phyloP scores from a whole-genome alignment of 2,797 vertebrate genomes.

The Morus bassanus region DNA sequence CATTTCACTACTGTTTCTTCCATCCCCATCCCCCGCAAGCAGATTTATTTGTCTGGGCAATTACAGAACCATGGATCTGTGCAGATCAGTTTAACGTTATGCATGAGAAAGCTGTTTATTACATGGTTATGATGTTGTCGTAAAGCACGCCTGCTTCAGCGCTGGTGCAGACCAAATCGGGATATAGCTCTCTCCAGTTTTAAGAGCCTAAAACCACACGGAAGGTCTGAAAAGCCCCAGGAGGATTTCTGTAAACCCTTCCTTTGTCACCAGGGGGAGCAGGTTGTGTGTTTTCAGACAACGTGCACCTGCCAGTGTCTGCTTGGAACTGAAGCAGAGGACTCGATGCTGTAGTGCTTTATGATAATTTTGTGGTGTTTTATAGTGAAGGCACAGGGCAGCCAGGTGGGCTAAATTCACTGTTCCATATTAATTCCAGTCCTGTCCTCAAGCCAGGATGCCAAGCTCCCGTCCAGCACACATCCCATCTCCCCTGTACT shows the following conservation, averaged over 20 bases:
- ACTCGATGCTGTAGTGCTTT: accelerated
- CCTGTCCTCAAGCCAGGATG: background rate
- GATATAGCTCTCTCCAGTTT: background rate
- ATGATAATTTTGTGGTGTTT: background rate
- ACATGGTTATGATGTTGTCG: too few species aligned
- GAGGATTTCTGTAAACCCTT: too few species aligned
- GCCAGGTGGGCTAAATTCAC: background rate
- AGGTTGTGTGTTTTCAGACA: accelerated
- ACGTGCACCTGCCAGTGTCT: background rate
- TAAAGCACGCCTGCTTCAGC: background rate
- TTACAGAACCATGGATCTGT: background rate
- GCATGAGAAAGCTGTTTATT: background rate
- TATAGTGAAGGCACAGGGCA: background rate
- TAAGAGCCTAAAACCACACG: background rate
- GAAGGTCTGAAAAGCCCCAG: background rate
- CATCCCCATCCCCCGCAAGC: too few species aligned
- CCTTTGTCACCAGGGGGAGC: background rate
- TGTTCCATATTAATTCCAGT: background rate
- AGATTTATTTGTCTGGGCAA: background rate
- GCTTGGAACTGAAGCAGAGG: background rate
- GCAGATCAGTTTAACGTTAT: background rate
- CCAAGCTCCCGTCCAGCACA: background rate
- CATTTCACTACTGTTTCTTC: background rate
- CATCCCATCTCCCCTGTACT: background rate
- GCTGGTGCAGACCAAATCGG: accelerated